Base-by-base conservation (phyloP, 2,113 vertebrate species). In the Porphyrio hochstetteri region DNA sequence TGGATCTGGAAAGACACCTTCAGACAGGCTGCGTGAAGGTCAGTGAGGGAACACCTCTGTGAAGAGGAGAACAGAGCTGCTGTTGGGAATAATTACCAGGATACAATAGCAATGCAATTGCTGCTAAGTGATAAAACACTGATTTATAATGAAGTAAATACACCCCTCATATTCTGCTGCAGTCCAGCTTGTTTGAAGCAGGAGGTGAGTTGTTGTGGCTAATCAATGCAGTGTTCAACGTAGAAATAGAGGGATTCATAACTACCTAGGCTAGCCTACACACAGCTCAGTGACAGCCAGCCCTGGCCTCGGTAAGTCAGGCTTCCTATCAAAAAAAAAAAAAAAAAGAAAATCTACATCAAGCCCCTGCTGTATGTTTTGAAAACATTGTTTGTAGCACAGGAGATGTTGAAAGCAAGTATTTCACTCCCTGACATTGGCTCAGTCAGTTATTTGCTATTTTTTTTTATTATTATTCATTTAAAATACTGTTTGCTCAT, bases 101-200 rank as follows among this genome's bases (percentile, higher is more conserved):
- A 92, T 72, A 93, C 78, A 93, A 94, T 63, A 94, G 71, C 91
- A 93, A 96, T 93, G 81, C 81, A 96, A 97, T 82, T 91, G 96
- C 71, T 71, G 88, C 81, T 76, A 92, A 93, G 72, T 64, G 88
- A 93, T 92, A 91, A 95, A 95, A 94, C 87, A 86, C 93, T 93
- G 96, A 95, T 94, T 93, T 52, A 81, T 68, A 69, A 68, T 42
- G 53, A 96, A 77, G 79, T 65, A 93, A 91, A 91, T n/a, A 80
- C 36, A 86, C 33, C 59, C 81, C 63, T 90, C 48, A 60, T 13
- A 44, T 60, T 50, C 78, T 59, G 70, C 72, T 64, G 88, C 86
- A 92, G 74, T 33, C 25, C 64, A 80, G 76, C 29, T 76, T 46
- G 35, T 27, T 5, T 80, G 79, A 70, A 94, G 92, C 64, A 70